Percentiles rank a stretch among this genome's conserved stretches.
phyloP scores from a whole-genome alignment of 1,140 invertebrate species.

The Caenorhabditis inopinata region DNA sequence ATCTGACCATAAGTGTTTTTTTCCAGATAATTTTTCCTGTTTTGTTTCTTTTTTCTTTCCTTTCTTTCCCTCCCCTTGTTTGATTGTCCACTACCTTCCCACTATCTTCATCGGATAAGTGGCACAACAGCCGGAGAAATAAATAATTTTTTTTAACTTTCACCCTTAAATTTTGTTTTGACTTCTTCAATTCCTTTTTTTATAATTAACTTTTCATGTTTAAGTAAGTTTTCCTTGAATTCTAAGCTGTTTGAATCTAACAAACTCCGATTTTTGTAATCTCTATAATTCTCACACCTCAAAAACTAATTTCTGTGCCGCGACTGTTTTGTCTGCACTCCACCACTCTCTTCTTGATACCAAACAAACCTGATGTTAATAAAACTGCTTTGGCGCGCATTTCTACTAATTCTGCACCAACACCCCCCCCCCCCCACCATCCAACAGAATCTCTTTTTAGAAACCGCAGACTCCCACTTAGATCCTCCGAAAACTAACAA shows the following conservation, averaged over 20 bases:
- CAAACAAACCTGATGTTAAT: conserved; percentile 27
- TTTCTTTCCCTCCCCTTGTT: not conserved
- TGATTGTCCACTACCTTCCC: not conserved
- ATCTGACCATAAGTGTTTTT: not conserved
- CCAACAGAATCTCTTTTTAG: conserved; percentile 32
- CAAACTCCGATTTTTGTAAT: too few species aligned
- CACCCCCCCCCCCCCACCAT: too few species aligned
- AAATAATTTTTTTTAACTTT: not conserved
- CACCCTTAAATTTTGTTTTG: not conserved
- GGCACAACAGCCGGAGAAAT: not conserved
- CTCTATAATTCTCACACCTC: too few species aligned
- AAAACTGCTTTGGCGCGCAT: conserved; percentile 13
- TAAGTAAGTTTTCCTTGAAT: not conserved
- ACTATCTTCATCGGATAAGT: conserved; percentile 6
- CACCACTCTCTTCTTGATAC: not conserved
- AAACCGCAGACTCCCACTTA: conserved; percentile 9
- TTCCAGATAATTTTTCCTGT: not conserved
- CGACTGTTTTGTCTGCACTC: not conserved
- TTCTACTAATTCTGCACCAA: conserved; percentile 22
- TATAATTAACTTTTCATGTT: conserved; percentile 12
- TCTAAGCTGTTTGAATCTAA: too few species aligned
- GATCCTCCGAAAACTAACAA: not conserved
- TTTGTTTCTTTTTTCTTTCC: not conserved
- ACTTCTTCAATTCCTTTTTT: not conserved
- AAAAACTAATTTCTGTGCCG: not conserved